Evolutionary conservation across 2,888 invertebrate genomes (phyloP), one percentile per base, ranked within the genome.

Genomic region (Crioceris asparagi): DNA sequence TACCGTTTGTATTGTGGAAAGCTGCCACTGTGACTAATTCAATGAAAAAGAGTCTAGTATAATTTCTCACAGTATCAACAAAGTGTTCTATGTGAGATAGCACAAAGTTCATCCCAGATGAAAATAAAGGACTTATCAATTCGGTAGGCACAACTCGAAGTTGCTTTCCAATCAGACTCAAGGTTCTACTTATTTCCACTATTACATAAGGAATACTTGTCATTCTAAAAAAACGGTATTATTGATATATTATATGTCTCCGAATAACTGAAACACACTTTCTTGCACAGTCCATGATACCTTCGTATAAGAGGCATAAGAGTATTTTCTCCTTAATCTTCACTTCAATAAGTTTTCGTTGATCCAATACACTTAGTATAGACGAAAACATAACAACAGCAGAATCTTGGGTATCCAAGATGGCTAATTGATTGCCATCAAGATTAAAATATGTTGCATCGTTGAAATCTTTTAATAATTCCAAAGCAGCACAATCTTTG

Each of bases 51-150:
- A 72, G 70, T 15, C 68, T 70, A 1, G 74, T 62, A 34, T 76
- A 60, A 51, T 77, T 48, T 1, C 76, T 59, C 16, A 82, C 77
- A 45, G 74, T 73, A 53, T 82, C 81, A 56, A 77, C 69, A 50
- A 70, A 69, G 60, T 78, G 76, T 32, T 79, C 77, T 30, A 79
- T 59, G 49, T 77, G 73, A 0, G 65, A 57, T 69, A 75, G 72
- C 15, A 72, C 63, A 56, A 72, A 77, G 15, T 59, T 55, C 41
- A 59, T 62, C 16, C 67, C 60, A 49, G 49, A 45, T 25, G 55
- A 52, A 14, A 63, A 57, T 16, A 64, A 46, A 21, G 54, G 48
- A 12, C 53, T 42, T 6, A 61, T 50, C 18, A 51, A 46, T 10
- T 50, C 40, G 15, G 47, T 8, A 15, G 53, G 49, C 37, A 60